Evolutionary conservation across 1,140 invertebrate genomes (phyloP).

Genomic region (Alviniconcha marisindica): DNA sequence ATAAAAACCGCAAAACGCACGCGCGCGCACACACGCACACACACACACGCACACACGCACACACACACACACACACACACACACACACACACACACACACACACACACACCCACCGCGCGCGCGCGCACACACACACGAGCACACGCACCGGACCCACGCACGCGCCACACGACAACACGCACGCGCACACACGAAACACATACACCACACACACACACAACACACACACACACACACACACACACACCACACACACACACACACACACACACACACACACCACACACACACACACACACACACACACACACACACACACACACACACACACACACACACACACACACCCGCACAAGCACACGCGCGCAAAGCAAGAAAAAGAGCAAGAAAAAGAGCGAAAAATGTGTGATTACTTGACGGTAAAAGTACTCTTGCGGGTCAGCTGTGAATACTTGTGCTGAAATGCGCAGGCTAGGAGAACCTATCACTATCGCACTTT

Average conservation of each 20-base stretch:
- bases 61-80: background rate
- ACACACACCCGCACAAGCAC: background rate
- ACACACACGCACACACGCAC: background rate
- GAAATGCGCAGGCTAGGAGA: too few species aligned
- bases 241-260: background rate
- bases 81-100: constrained; percentile 1
- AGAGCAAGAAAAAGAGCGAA: too few species aligned
- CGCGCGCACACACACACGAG: background rate
- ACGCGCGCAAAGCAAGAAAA: background rate
- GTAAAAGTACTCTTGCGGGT: too few species aligned
- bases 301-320: background rate
- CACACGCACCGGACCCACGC: too few species aligned
- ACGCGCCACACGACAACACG: too few species aligned
- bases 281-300: background rate
- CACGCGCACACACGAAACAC: background rate
- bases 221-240: too few species aligned
- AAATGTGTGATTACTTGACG: too few species aligned
- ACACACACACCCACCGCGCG: background rate
- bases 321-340: background rate
- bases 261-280: background rate
- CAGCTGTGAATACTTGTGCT: too few species aligned
- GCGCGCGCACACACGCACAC: background rate
- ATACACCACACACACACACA: too few species aligned
- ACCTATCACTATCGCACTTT: too few species aligned
- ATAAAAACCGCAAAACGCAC: too few species aligned